phyloP scores from a whole-genome alignment of 64 coral and sea anemone genomes.

The Actinia tenebrosa region DNA sequence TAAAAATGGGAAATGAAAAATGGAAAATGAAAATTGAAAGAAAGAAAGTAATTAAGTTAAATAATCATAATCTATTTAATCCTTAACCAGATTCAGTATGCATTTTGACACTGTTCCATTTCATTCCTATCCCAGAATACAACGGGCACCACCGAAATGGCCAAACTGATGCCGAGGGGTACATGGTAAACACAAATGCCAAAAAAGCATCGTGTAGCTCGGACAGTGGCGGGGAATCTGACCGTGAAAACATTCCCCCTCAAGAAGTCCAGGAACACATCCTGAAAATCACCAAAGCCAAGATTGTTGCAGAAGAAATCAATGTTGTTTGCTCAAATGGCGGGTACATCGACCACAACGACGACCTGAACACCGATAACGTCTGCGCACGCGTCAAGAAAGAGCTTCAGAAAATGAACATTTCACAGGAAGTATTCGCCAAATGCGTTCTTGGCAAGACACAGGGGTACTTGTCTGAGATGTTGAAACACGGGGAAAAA shows the following conservation, averaged over 20 bases:
- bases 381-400: conserved; percentile 73
- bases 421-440: conserved; percentile 91
- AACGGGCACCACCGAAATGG: conserved; percentile 12
- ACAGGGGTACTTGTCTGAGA: conserved; percentile 90
- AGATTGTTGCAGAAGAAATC: conserved; percentile 35
- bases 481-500: conserved; percentile 85
- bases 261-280: conserved; percentile 67
- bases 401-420: conserved; percentile 75
- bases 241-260: conserved; percentile 31
- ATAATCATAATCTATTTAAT: no score
- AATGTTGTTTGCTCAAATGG: conserved; percentile 16
- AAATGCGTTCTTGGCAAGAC: conserved; percentile 89
- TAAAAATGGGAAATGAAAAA: no score
- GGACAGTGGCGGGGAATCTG: conserved; percentile 50
- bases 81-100: not conserved
- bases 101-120: conserved; percentile 17
- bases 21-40: not conserved
- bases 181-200: not conserved
- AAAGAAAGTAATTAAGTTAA: no score
- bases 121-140: conserved; percentile 32
- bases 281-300: conserved; percentile 57
- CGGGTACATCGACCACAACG: not conserved
- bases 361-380: conserved; percentile 27
- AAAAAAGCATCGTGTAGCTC: conserved; percentile 28
- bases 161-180: not conserved